Conservation (phyloP, 2,888 invertebrate species). For the Trissolcus brochymenae region DNA sequence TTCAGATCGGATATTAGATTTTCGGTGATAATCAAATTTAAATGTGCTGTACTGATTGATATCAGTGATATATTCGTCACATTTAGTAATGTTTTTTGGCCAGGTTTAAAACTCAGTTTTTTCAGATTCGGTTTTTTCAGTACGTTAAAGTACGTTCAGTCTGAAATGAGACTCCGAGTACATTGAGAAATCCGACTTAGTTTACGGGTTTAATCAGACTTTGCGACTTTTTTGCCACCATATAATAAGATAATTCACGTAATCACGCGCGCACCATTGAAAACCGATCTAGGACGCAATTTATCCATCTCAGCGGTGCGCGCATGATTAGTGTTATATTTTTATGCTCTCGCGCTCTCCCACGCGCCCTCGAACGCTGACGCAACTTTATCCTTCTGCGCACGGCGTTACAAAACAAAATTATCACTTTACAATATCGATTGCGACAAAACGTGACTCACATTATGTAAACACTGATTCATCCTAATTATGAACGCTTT, state of each 20-base stretch:
- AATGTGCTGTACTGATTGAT: too few relatives aligned
- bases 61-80: too few relatives aligned
- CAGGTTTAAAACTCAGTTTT: too few relatives aligned
- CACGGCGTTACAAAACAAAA: constrained; percentile 18
- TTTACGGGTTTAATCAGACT: too few relatives aligned
- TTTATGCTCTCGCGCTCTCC: constrained; percentile 18
- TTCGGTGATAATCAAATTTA: neutral
- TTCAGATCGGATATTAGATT: neutral
- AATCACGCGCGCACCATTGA: neutral
- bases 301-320: constrained; percentile 2
- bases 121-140: too few relatives aligned
- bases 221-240: neutral
- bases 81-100: too few relatives aligned
- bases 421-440: constrained; percentile 19
- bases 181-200: too few relatives aligned
- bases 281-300: constrained; percentile 3
- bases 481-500: constrained; percentile 29
- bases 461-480: constrained; percentile 41
- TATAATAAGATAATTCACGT: neutral
- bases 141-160: too few relatives aligned
- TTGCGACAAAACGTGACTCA: constrained; percentile 19
- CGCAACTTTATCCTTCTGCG: constrained; percentile 28
- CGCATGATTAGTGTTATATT: constrained; percentile 8
- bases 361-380: constrained; percentile 16
- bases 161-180: too few relatives aligned